Base-by-base conservation (phyloP, 2,113 vertebrate species). In the Onychorhynchus coronatus region DNA sequence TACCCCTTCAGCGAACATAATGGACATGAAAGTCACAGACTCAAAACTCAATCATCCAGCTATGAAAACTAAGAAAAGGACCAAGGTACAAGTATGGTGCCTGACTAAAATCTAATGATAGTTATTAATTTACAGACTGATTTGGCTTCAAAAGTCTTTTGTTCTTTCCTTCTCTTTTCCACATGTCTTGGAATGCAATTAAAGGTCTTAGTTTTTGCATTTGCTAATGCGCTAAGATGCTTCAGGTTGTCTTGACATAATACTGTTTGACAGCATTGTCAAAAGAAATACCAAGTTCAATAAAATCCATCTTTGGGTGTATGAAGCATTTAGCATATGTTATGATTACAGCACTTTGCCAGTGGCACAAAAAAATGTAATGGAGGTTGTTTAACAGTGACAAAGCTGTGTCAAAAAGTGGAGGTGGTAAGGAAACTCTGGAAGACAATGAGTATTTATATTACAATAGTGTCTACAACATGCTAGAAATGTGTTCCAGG, bases 381-480 rank as follows among this genome's bases (percentile, higher is more conserved):
- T 63, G 42, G 81, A 61, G 21, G 71, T 33, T 33, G 46, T 62
- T 81, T 55, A 59, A 41, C 42, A 37, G 49, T 53, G 74, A 55
- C 73, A 92, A 58, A 81, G 47, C 52, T 85, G 65, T 74, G 68
- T 44, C 44, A 55, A 85, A 78, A 52, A 91, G 76, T n/a, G 42
- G 21, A 58, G 72, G 42, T 56, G 35, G 35, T 86, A 56, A 85
- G 62, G 61, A 81, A 93, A 63, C 30, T 85, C 53, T 37, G 33
- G 22, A 87, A 94, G 74, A 78, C 79, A 93, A 87, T 85, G 68
- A 68, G 28, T 82, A 46, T 88, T 93, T 92, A 27, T 88, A 65
- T 75, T 74, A 61, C 85, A 95, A 8, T 86, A 52, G 35, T 71
- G 59, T 88, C 75, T 93, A 30, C 73, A 86, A 68, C 76, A 56